phyloP scores from a whole-genome alignment of 2,797 vertebrate genomes.

The Hapalemur alaotrensis region DNA sequence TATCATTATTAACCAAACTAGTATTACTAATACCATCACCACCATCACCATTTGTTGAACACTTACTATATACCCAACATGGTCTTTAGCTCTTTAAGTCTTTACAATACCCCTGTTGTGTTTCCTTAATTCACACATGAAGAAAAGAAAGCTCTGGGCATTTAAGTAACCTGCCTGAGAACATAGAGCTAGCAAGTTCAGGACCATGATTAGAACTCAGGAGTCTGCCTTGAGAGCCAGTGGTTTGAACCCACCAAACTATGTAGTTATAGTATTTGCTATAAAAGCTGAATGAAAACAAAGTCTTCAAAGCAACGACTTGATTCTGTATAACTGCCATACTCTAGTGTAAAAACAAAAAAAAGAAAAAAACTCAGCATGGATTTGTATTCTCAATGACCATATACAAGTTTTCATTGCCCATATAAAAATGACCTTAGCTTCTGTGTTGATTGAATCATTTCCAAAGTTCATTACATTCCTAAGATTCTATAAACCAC shows the following conservation, averaged over 20 bases:
- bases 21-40: not conserved
- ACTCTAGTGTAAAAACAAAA: not conserved
- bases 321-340: not conserved
- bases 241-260: not conserved
- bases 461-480: constrained; percentile 18
- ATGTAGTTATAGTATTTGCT: not conserved
- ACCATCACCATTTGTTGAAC: not conserved
- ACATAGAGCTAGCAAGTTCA: not conserved
- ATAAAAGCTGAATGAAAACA: not conserved
- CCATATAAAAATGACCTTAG: not conserved
- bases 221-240: not conserved
- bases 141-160: not conserved
- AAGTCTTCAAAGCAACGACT: not conserved
- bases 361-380: not conserved
- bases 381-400: not conserved
- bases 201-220: not conserved
- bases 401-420: not conserved
- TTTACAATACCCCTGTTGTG: not conserved
- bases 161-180: not conserved
- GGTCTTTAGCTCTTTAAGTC: not conserved
- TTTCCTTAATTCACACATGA: not conserved
- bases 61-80: not conserved
- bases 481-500: not conserved
- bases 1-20: constrained; percentile 6
- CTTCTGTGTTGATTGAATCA: not conserved